Evolutionary conservation across 2,113 vertebrate genomes (phyloP), one percentile per base, ranked within the genome.

Genomic region (Gnathonemus echidnorhynchus): DNA sequence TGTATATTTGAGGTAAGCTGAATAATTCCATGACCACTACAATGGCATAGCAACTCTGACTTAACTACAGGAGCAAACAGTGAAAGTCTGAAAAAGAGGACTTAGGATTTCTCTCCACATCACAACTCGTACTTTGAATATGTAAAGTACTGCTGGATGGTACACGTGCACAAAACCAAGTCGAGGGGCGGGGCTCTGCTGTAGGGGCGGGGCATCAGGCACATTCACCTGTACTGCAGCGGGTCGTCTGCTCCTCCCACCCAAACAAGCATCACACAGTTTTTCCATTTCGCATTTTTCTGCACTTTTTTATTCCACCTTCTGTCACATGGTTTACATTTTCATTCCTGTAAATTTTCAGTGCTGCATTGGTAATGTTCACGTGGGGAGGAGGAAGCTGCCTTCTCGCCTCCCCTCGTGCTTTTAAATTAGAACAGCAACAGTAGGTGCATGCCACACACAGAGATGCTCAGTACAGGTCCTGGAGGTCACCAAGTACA

Each of bases 81-180:
- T 48, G 2, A 15, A 42, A 83, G 35, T 35, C 17, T 83, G 45
- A 89, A 70, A 94, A 93, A 95, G 93, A 95, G 95, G 96, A 96
- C 95, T 94, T 93, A 94, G n/a, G 56, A 94, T 93, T 50, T 50
- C 49, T 50, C 13, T 50, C 49, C 49, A 50, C 11, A 13, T 50
- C 49, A 50, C 49, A 50, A 50, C 2, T 50, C 13, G 3, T 96
- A 96, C 96, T 96, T 96, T 95, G 94, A 95, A 95, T 94, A 95
- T 95, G 52, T 56, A 6, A 58, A 58, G 21, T 2, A 94, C 93
- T 93, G 92, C 80, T 84, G 17, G 21, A 84, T 46, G 42, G 80
- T 21, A 46, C 80, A 21, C 9, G 5, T 21, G 42, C 39, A 46
- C 2, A 84, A 84, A 46, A 84, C 91, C 90, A 92, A 91, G 89